Evolutionary conservation across 2,888 invertebrate species (phyloP).

Genomic region (Agrochola litura): DNA sequence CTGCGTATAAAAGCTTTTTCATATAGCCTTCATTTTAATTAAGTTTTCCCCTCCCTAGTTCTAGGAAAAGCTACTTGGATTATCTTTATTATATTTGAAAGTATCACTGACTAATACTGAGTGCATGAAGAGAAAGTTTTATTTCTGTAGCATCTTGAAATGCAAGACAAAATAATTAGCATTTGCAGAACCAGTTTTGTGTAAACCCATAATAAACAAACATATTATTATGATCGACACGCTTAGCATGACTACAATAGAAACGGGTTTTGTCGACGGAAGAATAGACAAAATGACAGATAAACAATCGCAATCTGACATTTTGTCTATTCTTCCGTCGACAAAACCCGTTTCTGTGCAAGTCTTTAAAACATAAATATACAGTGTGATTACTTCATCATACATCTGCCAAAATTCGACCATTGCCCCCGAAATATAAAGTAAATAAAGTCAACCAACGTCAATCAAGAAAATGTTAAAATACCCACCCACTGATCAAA

Average conservation of each 20-base stretch:
- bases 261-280: too few species aligned
- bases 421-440: constrained; percentile 65
- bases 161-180: background rate
- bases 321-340: too few species aligned
- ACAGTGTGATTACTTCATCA: constrained; percentile 50
- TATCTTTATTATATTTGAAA: background rate
- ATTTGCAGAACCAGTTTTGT: background rate
- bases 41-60: background rate
- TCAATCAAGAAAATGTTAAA: constrained; percentile 69
- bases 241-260: too few species aligned
- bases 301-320: too few species aligned
- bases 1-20: constrained; percentile 22
- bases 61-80: background rate
- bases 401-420: constrained; percentile 66
- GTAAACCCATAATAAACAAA: constrained; percentile 18
- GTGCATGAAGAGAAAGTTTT: background rate
- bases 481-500: constrained; percentile 73
- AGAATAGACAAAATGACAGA: too few species aligned
- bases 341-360: background rate
- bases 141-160: background rate
- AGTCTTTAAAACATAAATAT: constrained; percentile 44
- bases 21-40: constrained; percentile 14
- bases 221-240: background rate
- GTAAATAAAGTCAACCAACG: constrained; percentile 66
- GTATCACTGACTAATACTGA: background rate